phyloP scores from a whole-genome alignment of 2,797 vertebrate genomes.

The Amazona finschi region DNA sequence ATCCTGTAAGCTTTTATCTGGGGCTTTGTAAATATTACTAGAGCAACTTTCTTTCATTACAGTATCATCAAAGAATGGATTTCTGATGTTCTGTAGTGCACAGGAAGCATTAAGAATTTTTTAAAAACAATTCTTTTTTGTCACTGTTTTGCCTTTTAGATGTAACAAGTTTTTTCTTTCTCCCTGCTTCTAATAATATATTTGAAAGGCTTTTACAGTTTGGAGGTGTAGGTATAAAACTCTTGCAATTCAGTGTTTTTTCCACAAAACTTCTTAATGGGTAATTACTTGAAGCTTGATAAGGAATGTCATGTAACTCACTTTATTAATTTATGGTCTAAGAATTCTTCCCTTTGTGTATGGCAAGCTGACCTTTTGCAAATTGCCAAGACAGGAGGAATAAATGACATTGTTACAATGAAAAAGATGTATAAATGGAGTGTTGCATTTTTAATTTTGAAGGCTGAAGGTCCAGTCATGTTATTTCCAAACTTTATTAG shows the following conservation, averaged over 20 bases:
- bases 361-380: constrained; percentile 15
- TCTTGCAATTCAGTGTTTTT: background rate
- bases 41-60: constrained; percentile 66
- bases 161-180: background rate
- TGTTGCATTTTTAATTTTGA: background rate
- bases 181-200: background rate
- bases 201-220: background rate
- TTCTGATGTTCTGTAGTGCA: constrained; percentile 32
- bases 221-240: background rate
- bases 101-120: background rate
- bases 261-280: background rate
- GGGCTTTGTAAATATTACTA: constrained; percentile 61
- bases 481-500: background rate
- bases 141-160: background rate
- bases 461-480: background rate
- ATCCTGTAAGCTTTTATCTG: constrained; percentile 65
- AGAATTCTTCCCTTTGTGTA: background rate
- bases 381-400: background rate
- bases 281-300: background rate
- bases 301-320: background rate
- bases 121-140: background rate
- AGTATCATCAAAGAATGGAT: constrained; percentile 56
- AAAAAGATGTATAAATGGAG: background rate
- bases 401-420: background rate
- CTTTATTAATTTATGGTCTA: background rate